These are phyloP conservation scores for Anguilla japonica DNA, from an alignment of 2,113 vertebrate species.

Conservation along the genomic window DNA sequence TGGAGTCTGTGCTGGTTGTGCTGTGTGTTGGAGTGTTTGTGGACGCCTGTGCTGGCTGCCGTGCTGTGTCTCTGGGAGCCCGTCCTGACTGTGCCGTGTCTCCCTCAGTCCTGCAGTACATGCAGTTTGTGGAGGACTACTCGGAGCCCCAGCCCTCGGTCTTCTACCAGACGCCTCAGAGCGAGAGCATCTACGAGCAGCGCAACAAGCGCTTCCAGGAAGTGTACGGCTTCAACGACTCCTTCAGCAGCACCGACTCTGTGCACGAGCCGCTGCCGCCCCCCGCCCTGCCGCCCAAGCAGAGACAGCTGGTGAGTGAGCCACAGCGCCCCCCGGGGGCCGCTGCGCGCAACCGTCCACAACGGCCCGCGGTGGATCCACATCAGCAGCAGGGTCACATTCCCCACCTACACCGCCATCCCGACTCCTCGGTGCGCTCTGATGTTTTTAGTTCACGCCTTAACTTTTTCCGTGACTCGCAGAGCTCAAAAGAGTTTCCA, in stretches of 20 bases:
- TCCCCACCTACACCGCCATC: not conserved
- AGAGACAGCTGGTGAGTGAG: conserved; percentile 91
- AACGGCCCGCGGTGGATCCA: not conserved
- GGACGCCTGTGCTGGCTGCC: not conserved
- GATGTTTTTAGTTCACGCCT: too few species aligned
- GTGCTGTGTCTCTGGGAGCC: not conserved
- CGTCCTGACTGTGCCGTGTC: not conserved
- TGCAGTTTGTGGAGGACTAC: conserved; percentile 98
- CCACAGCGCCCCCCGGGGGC: not conserved
- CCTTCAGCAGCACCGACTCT: conserved; percentile 76
- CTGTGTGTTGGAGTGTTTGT: not conserved
- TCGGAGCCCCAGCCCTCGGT: conserved; percentile 93
- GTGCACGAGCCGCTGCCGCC: conserved; percentile 81
- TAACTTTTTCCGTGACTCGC: not conserved
- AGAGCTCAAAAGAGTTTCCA: not conserved
- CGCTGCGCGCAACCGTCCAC: not conserved
- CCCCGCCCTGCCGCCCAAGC: conserved; percentile 91
- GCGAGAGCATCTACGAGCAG: conserved; percentile 94
- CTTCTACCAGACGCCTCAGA: conserved; percentile 97
- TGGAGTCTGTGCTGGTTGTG: not conserved
- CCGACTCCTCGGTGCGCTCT: not conserved
- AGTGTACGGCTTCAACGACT: conserved; percentile 90
- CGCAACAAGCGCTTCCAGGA: conserved; percentile 93
- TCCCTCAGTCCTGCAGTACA: conserved; percentile 87
- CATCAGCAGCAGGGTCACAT: not conserved